Conservation (phyloP, 2,797 vertebrate genomes). For the Schizopygopsis malacanthus region DNA sequence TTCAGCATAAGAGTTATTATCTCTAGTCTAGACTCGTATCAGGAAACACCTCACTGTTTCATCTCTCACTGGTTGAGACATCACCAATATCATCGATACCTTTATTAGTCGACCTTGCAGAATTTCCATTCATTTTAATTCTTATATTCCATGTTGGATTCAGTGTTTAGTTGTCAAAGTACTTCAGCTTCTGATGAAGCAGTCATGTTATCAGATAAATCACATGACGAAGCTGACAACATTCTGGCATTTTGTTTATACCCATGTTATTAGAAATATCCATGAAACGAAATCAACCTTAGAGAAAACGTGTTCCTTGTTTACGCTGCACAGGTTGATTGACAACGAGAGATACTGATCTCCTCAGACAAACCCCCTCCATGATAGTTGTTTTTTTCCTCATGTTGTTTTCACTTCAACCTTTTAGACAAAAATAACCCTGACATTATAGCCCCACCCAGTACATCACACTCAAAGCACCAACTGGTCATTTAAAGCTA, state of each 20-base stretch:
- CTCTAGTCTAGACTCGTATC: not conserved
- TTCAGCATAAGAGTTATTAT: not conserved
- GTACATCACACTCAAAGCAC: not conserved
- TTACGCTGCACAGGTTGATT: not conserved
- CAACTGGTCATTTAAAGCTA: not conserved
- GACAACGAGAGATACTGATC: not conserved
- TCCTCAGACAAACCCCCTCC: not conserved
- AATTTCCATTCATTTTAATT: not conserved
- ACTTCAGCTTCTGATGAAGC: not conserved
- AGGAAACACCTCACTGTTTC: not conserved
- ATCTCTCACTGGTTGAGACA: not conserved
- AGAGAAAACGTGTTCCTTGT: not conserved
- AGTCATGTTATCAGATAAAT: not conserved
- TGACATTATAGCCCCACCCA: not conserved
- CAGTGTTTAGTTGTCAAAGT: not conserved
- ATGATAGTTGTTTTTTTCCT: not conserved
- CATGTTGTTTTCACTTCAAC: conserved; percentile 1
- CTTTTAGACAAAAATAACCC: conserved; percentile 26
- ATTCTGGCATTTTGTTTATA: not conserved
- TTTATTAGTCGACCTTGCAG: not conserved
- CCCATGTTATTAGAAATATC: not conserved
- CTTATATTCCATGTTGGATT: not conserved
- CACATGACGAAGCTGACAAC: not conserved
- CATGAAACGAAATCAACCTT: not conserved
- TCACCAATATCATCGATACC: not conserved